Conservation (phyloP, 1,140 invertebrate species). For the Nephila pilipes region DNA sequence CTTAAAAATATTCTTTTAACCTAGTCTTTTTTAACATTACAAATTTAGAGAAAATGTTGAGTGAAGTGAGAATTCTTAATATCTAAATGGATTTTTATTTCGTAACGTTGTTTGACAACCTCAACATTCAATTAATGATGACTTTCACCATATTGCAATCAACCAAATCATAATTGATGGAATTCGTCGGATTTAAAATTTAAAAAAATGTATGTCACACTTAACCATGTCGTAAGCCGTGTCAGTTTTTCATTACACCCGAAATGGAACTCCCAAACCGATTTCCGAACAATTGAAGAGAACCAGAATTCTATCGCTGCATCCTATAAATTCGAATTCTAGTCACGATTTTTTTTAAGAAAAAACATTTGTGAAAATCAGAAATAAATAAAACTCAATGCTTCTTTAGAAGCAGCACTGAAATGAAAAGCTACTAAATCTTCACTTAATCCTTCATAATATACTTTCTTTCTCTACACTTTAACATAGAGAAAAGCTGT, state of each 20-base stretch:
- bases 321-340: not conserved
- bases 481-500: not conserved
- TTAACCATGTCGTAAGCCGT: not conserved
- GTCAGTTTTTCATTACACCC: not conserved
- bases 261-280: not conserved
- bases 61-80: too few relatives aligned
- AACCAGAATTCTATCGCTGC: not conserved
- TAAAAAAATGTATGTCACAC: not conserved
- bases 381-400: slow-evolving; percentile 34
- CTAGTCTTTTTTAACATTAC: too few relatives aligned
- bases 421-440: slow-evolving; percentile 73
- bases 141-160: too few relatives aligned
- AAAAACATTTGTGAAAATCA: slow-evolving; percentile 32
- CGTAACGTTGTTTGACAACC: too few relatives aligned
- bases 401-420: slow-evolving; percentile 33
- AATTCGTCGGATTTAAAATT: not conserved
- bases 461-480: slow-evolving; percentile 54
- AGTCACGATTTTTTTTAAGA: slow-evolving; percentile 3
- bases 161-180: too few relatives aligned
- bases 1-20: too few relatives aligned
- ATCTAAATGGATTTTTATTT: too few relatives aligned
- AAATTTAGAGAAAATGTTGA: too few relatives aligned
- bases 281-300: not conserved
- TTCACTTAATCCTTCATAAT: slow-evolving; percentile 75
- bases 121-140: too few relatives aligned